These are phyloP conservation scores for Hyposmocoma kahamanoa DNA, from an alignment of 1,140 invertebrate genomes.

Conservation along the genomic window DNA sequence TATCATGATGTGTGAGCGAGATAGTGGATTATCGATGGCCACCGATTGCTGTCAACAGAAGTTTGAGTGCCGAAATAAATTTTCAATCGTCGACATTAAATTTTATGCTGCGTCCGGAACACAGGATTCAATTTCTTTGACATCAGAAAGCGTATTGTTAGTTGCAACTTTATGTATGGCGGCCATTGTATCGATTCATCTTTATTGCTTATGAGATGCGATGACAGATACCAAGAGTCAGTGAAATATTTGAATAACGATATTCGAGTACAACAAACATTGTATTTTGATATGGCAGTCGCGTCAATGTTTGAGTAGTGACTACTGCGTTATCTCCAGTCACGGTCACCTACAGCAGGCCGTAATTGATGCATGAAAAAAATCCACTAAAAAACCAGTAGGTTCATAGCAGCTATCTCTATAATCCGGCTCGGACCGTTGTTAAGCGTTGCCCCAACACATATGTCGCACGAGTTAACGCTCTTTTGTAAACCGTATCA, in stretches of 20 bases:
- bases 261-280: background rate
- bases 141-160: conserved; percentile 1
- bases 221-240: background rate
- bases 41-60: conserved; percentile 38
- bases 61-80: conserved; percentile 3
- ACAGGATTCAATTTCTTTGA: background rate
- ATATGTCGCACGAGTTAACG: conserved; percentile 60
- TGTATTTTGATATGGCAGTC: background rate
- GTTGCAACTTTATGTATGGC: background rate
- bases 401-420: conserved; percentile 29
- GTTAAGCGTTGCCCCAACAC: conserved; percentile 23
- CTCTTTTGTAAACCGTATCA: conserved; percentile 65
- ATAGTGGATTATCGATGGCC: conserved; percentile 57
- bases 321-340: background rate
- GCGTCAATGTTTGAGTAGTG: background rate
- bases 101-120: background rate
- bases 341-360: conserved; percentile 3
- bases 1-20: conserved; percentile 41
- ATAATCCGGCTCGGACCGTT: conserved; percentile 24
- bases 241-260: background rate
- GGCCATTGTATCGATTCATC: background rate
- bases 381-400: too few relatives aligned
- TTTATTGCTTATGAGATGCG: conserved; percentile 3
- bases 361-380: conserved; percentile 11
- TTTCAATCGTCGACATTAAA: conserved; percentile 1